A percentile compares a stretch with the other conserved stretches of the same genome.
Evolutionary conservation across 2,113 vertebrate species (phyloP).

Genomic region (Murina feae): DNA sequence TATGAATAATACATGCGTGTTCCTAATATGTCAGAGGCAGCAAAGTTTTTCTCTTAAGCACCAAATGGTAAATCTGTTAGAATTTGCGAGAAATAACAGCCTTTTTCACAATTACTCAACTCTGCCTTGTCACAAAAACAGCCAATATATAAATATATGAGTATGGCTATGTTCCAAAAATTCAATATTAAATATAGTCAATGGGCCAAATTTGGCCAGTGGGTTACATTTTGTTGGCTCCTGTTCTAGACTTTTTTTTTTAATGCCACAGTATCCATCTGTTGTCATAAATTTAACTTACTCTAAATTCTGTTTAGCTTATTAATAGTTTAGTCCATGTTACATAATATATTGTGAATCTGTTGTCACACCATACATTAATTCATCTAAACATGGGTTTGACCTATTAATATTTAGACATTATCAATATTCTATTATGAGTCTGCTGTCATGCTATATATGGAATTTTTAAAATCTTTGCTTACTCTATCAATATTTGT

Average conservation of each 20-base stretch:
- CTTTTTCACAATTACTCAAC: neutral
- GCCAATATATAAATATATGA: neutral
- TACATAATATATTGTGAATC: neutral
- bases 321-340: neutral
- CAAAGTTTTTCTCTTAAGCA: neutral
- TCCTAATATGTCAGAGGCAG: neutral
- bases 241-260: neutral
- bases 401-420: neutral
- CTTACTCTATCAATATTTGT: neutral
- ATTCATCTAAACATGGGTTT: neutral
- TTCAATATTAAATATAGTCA: neutral
- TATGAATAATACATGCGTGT: neutral
- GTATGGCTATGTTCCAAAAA: neutral
- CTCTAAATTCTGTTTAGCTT: neutral
- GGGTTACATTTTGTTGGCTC: neutral
- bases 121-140: neutral
- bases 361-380: neutral
- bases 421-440: neutral
- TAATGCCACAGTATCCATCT: neutral
- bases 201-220: neutral
- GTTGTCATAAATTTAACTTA: neutral
- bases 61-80: neutral
- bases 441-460: neutral
- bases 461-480: neutral
- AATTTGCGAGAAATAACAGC: neutral